Conservation (phyloP, 2,888 invertebrate species). For the Ornithoptera alexandrae region DNA sequence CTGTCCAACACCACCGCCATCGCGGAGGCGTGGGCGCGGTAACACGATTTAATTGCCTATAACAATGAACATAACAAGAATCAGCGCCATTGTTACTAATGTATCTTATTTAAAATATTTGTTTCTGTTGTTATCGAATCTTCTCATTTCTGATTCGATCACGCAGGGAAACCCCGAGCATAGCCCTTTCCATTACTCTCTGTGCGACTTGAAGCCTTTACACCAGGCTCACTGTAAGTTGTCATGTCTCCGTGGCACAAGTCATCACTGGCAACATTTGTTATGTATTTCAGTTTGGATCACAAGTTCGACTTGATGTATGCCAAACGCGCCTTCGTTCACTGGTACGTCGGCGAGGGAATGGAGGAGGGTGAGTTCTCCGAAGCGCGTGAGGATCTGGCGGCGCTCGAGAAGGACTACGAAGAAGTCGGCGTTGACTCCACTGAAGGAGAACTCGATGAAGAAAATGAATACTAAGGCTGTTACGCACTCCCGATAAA, state of each 20-base stretch:
- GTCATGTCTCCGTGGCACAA: too few species aligned
- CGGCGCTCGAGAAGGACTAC: constrained; percentile 89
- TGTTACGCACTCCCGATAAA: neutral
- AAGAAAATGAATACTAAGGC: constrained; percentile 83
- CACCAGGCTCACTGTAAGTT: too few species aligned
- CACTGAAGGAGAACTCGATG: constrained; percentile 84
- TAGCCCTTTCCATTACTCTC: too few species aligned
- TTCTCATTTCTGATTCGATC: too few species aligned
- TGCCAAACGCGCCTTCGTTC: constrained; percentile 96
- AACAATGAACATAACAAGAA: neutral
- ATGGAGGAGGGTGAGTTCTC: constrained; percentile 94
- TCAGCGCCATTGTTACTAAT: neutral
- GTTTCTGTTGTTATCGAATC: too few species aligned
- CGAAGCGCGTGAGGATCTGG: constrained; percentile 92
- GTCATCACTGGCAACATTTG: too few species aligned
- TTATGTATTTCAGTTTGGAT: constrained; percentile 80
- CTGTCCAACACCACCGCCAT: too few species aligned
- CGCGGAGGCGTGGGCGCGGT: constrained; percentile 87
- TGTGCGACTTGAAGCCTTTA: too few species aligned
- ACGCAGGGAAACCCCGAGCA: too few species aligned
- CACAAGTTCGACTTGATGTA: constrained; percentile 98
- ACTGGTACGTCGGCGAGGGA: constrained; percentile 95
- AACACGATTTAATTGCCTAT: neutral
- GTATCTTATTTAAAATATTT: too few species aligned
- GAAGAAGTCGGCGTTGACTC: constrained; percentile 90